phyloP scores from a whole-genome alignment of 2,113 vertebrate species.

The Stegostoma tigrinum region DNA sequence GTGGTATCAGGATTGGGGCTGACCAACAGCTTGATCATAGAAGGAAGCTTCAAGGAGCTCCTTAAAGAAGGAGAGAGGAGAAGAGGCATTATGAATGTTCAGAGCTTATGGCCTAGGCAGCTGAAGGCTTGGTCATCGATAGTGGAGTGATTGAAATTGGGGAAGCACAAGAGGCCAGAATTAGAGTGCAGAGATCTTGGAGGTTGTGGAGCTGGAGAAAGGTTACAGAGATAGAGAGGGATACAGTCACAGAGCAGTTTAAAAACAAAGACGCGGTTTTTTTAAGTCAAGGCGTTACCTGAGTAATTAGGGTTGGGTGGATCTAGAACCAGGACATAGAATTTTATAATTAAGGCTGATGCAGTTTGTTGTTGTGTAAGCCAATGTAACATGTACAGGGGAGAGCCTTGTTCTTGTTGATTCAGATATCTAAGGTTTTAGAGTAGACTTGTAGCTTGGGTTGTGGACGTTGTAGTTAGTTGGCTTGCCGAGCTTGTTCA shows the following conservation, averaged over 20 bases:
- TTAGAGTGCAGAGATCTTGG: background rate
- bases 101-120: background rate
- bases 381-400: too few relatives aligned
- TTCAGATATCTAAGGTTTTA: too few relatives aligned
- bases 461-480: too few relatives aligned
- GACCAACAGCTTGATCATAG: background rate
- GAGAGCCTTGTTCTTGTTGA: too few relatives aligned
- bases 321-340: too few relatives aligned
- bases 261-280: background rate
- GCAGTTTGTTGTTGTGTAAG: too few relatives aligned
- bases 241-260: background rate
- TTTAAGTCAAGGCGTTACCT: background rate
- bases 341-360: too few relatives aligned
- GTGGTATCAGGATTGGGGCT: background rate
- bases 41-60: background rate
- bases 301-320: too few relatives aligned
- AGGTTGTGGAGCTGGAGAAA: background rate
- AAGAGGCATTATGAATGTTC: background rate
- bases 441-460: too few relatives aligned
- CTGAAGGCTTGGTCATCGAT: background rate
- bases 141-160: background rate
- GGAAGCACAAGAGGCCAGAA: background rate
- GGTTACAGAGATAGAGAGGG: background rate
- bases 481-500: too few relatives aligned
- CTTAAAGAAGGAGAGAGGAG: background rate